Conservation (phyloP, 2,888 invertebrate species). For the Bruchidius siliquastri region DNA sequence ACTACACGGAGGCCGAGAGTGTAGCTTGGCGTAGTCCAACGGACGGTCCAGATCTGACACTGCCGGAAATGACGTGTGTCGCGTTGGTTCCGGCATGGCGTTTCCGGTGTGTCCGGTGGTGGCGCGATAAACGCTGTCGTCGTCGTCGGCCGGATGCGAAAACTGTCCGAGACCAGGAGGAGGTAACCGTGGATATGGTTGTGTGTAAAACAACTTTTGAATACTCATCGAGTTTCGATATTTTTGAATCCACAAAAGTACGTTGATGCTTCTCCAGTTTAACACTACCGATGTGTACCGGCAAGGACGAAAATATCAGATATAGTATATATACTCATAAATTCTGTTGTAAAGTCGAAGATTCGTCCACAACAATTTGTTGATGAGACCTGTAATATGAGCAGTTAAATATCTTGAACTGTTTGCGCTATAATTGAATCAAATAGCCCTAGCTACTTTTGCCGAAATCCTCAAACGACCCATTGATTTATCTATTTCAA, state of each 20-base stretch:
- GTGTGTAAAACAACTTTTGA: background rate
- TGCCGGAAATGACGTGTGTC: constrained; percentile 50
- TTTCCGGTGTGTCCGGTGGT: constrained; percentile 45
- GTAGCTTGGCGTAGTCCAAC: constrained; percentile 13
- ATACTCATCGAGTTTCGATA: background rate
- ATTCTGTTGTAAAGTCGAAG: too few species aligned
- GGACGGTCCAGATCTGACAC: constrained; percentile 42
- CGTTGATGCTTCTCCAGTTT: background rate
- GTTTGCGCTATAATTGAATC: too few species aligned
- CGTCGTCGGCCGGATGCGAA: constrained; percentile 39
- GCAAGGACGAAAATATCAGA: too few species aligned
- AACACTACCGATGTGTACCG: too few species aligned
- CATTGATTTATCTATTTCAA: too few species aligned
- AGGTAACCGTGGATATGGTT: background rate
- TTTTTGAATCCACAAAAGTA: background rate
- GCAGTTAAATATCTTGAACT: too few species aligned
- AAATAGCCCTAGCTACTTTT: too few species aligned
- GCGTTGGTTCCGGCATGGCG: constrained; percentile 46
- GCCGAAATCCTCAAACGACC: too few species aligned
- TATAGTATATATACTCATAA: too few species aligned
- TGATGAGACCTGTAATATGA: too few species aligned
- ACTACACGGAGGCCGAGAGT: constrained; percentile 2
- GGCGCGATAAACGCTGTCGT: constrained; percentile 46
- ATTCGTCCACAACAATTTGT: too few species aligned
- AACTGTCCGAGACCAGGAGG: constrained; percentile 36